Base-by-base conservation (phyloP, 2,888 invertebrate species). In the Zygogramma bicolorata region DNA sequence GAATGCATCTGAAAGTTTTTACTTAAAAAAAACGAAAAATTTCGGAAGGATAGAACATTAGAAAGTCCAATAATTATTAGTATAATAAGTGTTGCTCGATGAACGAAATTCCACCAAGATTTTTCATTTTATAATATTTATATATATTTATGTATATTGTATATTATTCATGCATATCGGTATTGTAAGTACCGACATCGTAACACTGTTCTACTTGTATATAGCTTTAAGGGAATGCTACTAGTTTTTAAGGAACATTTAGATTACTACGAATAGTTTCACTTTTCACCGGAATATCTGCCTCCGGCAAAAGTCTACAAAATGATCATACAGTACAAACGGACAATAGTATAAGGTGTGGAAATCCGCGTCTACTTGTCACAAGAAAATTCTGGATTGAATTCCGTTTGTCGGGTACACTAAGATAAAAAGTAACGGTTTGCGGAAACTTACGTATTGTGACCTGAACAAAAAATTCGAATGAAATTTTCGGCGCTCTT, bases 81-180 rank as follows among this genome's bases (percentile, higher is more conserved):
- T 31, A n/a, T n/a, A n/a, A n/a, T n/a, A n/a, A n/a, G n/a, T n/a
- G n/a, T n/a, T n/a, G n/a, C n/a, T n/a, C n/a, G n/a, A n/a, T n/a
- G n/a, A n/a, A n/a, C n/a, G n/a, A n/a, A n/a, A n/a, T n/a, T n/a
- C n/a, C n/a, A n/a, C n/a, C n/a, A n/a, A n/a, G n/a, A n/a, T n/a
- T n/a, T n/a, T n/a, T n/a, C n/a, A 53, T 53, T 53, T 53, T 22
- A 22, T 53, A 53, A 27, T 53, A 53, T 53, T 53, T 53, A 53
- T 53, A 53, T n/a, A n/a, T 53, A 53, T 53, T 53, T 53, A 25
- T 53, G 53, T 53, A 53, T 53, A 53, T 53, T 53, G 53, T 53
- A 53, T 53, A 53, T 53, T 53, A 53, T 53, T 53, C 27, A 53
- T 25, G 5, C 27, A n/a, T 53, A 53, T 53, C n/a, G 53, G 1